Evolutionary conservation across 2,113 vertebrate genomes (phyloP).

Genomic region (Actinemys pallida): DNA sequence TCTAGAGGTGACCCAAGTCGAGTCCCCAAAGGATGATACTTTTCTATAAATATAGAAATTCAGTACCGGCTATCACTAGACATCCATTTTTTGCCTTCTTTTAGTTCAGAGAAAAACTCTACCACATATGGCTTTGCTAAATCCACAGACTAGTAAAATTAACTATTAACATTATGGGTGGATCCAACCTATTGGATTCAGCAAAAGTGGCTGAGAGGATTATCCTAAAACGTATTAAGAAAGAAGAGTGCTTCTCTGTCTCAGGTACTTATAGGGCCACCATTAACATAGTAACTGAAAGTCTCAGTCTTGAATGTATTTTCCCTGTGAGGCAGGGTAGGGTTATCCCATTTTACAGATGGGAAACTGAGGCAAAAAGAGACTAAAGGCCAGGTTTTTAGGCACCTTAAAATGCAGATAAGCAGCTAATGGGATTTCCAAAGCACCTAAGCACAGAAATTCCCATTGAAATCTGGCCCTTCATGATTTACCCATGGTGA

Average conservation of each 20-base stretch:
- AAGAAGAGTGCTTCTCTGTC: neutral
- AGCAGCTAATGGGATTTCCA: neutral
- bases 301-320: neutral
- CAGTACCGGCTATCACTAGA: neutral
- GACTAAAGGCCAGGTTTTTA: neutral
- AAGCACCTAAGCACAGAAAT: neutral
- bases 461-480: neutral
- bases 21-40: neutral
- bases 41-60: neutral
- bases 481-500: neutral
- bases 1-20: neutral
- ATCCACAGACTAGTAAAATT: slow-evolving; percentile 38
- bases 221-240: slow-evolving; percentile 24
- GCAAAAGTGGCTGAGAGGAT: slow-evolving; percentile 38
- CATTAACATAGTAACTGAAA: neutral
- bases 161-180: slow-evolving; percentile 26
- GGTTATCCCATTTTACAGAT: neutral
- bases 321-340: neutral
- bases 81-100: neutral
- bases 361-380: neutral
- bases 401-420: neutral
- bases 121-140: slow-evolving; percentile 33
- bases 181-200: slow-evolving; percentile 1
- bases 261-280: rapidly evolving
- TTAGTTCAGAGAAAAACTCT: slow-evolving; percentile 13